Base-by-base conservation (phyloP, 2,888 invertebrate genomes). In the Synergus umbraculus region DNA sequence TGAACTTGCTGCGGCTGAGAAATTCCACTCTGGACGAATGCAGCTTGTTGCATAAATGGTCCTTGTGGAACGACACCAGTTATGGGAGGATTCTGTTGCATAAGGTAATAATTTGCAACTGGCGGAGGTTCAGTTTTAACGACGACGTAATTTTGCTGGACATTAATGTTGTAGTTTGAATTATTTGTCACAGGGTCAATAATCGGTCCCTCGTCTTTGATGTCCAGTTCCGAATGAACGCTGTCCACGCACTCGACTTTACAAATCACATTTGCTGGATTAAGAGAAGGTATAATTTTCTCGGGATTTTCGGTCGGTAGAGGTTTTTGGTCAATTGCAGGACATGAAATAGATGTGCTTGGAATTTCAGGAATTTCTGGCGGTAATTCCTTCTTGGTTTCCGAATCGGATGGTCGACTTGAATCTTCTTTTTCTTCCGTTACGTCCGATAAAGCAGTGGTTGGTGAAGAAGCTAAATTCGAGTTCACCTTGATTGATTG, bases 221-320 rank as follows among this genome's bases (percentile, higher is more conserved):
- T 92, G 77, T 92, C 90, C 78, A 91, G 73, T 76, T 90, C 91
- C 13, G 92, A 91, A 81, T 92, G 92, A 10, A 91, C 87, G 58
- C 89, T 88, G 8, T 81, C 79, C 0, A 84, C 76, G 22, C 84
- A 84, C 65, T 88, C 88, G 1, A 90, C 79, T 76, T 85, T 86
- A 66, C 83, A 83, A 58, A 81, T 83, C 4, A 77, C 58, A 64
- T 60, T 22, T n/a, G 76, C 66, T 13, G 78, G 37, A 37, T 37
- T 37, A 5, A 37, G 37, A 37, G 37, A 77, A 82, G 85, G 82
- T 44, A 79, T 76, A 60, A 81, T 67, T 78, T 76, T 64, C 79
- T 79, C 67, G 15, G 60, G 78, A 69, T 43, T 18, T 44, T 82
- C 64, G 54, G 80, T 73, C 8, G 37, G 7, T 7, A 10, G 12